Conservation (phyloP, 2,113 vertebrate genomes). For the Clarias macrocephalus region DNA sequence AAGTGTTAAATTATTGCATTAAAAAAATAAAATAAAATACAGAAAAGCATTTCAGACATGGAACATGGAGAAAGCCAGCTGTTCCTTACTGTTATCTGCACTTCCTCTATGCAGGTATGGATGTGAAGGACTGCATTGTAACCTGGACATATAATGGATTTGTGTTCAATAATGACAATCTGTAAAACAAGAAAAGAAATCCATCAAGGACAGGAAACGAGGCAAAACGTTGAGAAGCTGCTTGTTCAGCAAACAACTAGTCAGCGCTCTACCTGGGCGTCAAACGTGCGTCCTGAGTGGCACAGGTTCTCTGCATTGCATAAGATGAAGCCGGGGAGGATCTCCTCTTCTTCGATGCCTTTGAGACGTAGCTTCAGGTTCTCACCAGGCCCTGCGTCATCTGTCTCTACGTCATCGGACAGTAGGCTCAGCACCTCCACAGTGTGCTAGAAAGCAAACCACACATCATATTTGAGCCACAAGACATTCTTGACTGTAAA, state of each 20-base stretch:
- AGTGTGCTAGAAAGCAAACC: slow-evolving; percentile 80
- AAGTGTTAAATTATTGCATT: slow-evolving; percentile 8
- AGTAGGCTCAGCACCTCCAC: slow-evolving; percentile 97
- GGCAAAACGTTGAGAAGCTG: neutral
- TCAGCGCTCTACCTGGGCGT: slow-evolving; percentile 85
- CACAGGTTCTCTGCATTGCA: slow-evolving; percentile 96
- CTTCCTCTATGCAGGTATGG: slow-evolving; percentile 98
- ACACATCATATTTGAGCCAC: neutral
- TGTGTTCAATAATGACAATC: slow-evolving; percentile 99
- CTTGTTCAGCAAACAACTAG: neutral
- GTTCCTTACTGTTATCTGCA: slow-evolving; percentile 93
- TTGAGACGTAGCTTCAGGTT: slow-evolving; percentile 97
- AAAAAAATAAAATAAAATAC: neutral
- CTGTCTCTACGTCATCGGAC: slow-evolving; percentile 97
- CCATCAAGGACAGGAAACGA: neutral
- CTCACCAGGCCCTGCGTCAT: slow-evolving; percentile 92
- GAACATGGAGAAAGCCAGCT: neutral
- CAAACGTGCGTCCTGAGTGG: slow-evolving; percentile 97
- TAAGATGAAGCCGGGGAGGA: slow-evolving; percentile 97
- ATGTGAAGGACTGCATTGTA: slow-evolving; percentile 99
- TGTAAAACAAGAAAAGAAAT: slow-evolving; percentile 63
- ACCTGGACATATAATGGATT: slow-evolving; percentile 99
- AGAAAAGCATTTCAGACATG: neutral
- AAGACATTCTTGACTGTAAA: neutral
- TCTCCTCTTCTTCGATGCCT: slow-evolving; percentile 98